phyloP scores from a whole-genome alignment of 1,140 invertebrate genomes.

The Cyphomyrmex costatus region DNA sequence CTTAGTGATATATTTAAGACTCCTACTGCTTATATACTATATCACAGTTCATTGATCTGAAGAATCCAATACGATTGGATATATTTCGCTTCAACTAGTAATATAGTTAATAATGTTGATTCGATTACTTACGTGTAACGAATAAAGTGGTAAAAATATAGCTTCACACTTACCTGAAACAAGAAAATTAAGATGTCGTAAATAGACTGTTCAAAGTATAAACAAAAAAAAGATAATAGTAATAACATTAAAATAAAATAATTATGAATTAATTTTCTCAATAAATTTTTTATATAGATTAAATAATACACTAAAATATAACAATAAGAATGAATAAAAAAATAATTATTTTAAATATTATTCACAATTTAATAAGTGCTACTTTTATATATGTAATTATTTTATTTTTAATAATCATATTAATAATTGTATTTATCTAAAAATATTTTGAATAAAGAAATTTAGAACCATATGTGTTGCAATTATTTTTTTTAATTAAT shows the following conservation, averaged over 20 bases:
- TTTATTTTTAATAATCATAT: background rate
- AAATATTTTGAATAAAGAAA: background rate
- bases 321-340: background rate
- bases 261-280: background rate
- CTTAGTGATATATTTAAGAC: background rate
- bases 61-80: background rate
- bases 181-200: slow-evolving; percentile 17
- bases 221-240: background rate
- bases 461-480: background rate
- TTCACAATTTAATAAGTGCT: background rate
- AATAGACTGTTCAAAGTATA: background rate
- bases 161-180: slow-evolving; percentile 55
- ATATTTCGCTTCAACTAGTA: background rate
- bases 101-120: background rate
- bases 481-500: background rate
- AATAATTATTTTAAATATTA: background rate
- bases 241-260: background rate
- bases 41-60: background rate
- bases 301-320: background rate
- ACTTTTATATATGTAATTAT: background rate
- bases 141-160: slow-evolving; percentile 26
- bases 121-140: slow-evolving; percentile 45
- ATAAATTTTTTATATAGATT: background rate
- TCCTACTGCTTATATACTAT: background rate
- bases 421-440: background rate